These are phyloP conservation scores for Cosmia trapezina DNA, from an alignment of 2,888 invertebrate species.

Conservation along the genomic window DNA sequence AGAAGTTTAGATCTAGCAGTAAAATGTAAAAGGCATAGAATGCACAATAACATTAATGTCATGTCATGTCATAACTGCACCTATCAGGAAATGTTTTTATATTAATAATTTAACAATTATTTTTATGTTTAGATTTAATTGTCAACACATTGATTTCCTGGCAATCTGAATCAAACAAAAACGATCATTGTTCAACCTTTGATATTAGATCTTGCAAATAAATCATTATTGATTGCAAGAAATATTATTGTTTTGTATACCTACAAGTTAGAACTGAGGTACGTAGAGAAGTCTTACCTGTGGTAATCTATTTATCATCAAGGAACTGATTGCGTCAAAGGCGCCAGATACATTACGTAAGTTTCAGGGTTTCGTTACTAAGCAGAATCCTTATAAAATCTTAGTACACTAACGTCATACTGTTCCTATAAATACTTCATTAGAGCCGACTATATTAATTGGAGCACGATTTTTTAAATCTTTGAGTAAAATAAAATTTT, in stretches of 20 bases:
- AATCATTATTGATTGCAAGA: constrained; percentile 3
- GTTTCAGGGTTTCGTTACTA: constrained; percentile 65
- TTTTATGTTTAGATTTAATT: constrained; percentile 40
- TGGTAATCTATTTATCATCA: constrained; percentile 58
- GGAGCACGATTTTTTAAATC: not conserved
- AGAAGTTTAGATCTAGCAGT: not conserved
- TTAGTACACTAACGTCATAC: constrained; percentile 12
- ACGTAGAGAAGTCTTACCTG: constrained; percentile 38
- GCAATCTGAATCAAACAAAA: constrained; percentile 4
- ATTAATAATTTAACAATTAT: constrained; percentile 8
- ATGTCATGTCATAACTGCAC: constrained; percentile 11
- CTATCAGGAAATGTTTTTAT: constrained; percentile 39
- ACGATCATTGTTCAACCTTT: constrained; percentile 7
- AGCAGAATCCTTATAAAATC: constrained; percentile 64
- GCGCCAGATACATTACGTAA: constrained; percentile 59
- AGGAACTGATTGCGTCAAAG: constrained; percentile 57
- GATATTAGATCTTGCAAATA: constrained; percentile 6
- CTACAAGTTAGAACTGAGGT: constrained; percentile 8
- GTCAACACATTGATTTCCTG: constrained; percentile 38
- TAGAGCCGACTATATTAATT: not conserved
- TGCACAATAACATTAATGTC: not conserved
- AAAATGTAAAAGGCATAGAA: constrained; percentile 29
- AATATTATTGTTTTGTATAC: constrained; percentile 21
- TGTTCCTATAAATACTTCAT: constrained; percentile 14
- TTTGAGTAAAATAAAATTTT: not conserved